Base-by-base conservation (phyloP, 2,113 vertebrate genomes). In the Cottus gobio region DNA sequence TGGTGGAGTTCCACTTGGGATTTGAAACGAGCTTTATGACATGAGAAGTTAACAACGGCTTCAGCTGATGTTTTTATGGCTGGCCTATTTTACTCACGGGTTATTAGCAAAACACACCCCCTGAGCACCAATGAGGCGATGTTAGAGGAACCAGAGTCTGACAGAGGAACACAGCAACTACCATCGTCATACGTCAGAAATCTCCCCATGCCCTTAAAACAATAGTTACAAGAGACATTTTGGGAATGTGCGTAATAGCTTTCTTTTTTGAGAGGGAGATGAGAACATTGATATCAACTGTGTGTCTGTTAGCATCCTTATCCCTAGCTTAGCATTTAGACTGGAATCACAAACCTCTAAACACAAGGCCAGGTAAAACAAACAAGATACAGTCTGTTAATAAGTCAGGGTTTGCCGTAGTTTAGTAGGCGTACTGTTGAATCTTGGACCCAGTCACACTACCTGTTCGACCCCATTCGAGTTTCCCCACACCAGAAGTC, bases 11-110 rank as follows among this genome's bases (percentile, higher is more conserved):
- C 61, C 70, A 83, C 70, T 90, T 50, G 66, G 39, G 80, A 73
- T 75, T 79, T 67, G 30, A 87, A 83, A 83, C 7, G 1, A 77
- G 78, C 84, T 84, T 57, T 85, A 80, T 81, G 84, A 83, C 80
- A 88, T 36, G 28, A 82, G 64, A 68, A 79, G 86, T 87, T 84
- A 85, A 77, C 79, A 85, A 75, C 80, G 65, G 44, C 66, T 87
- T 77, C 62, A 56, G 82, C 28, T 71, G 74, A 93, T 79, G 84
- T 71, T 91, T 44, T 87, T 72, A 89, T 72, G 79, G 69, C 71
- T 79, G 83, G 80, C 87, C 71, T 70, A 74, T 81, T 88, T 85
- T 83, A 71, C 77, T 79, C 57, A 28, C 5, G 67, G 71, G 81
- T 82, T 82, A 78, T 79, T 71, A 80, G 73, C 50, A 57, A 71